These are phyloP conservation scores for Fukomys damarensis DNA, from an alignment of 2,113 vertebrate species.

Conservation along the genomic window DNA sequence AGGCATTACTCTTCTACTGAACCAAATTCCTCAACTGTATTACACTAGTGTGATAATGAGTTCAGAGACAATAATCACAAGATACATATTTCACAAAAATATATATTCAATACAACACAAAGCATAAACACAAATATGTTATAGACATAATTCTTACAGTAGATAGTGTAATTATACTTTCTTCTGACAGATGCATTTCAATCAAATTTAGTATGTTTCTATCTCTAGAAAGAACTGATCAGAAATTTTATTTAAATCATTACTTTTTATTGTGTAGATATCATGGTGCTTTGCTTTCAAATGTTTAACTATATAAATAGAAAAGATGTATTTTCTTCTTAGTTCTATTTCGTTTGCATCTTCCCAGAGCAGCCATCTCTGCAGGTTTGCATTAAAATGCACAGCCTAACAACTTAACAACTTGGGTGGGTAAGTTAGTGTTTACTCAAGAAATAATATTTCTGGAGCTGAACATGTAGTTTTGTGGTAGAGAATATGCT, in stretches of 20 bases:
- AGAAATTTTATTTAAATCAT: not conserved
- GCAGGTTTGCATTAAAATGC: not conserved
- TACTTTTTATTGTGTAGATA: not conserved
- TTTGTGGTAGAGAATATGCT: not conserved
- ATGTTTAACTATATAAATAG: not conserved
- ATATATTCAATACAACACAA: not conserved
- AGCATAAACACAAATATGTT: not conserved
- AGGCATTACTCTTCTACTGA: not conserved
- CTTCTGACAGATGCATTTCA: not conserved
- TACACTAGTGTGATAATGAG: not conserved
- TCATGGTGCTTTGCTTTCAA: not conserved
- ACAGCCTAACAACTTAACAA: not conserved
- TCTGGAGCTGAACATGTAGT: not conserved
- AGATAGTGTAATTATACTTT: conserved; percentile 1
- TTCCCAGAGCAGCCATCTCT: not conserved
- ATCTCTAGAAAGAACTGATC: not conserved
- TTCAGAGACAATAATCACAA: not conserved
- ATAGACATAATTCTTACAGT: not conserved
- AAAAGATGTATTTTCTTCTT: not conserved
- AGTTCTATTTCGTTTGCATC: not conserved
- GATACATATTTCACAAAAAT: not conserved
- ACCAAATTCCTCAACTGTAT: not conserved
- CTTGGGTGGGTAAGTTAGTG: not conserved
- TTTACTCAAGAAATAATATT: conserved; percentile 13
- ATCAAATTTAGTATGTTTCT: not conserved